Conservation (phyloP, 2,113 vertebrate species). For the Prolemur simus region DNA sequence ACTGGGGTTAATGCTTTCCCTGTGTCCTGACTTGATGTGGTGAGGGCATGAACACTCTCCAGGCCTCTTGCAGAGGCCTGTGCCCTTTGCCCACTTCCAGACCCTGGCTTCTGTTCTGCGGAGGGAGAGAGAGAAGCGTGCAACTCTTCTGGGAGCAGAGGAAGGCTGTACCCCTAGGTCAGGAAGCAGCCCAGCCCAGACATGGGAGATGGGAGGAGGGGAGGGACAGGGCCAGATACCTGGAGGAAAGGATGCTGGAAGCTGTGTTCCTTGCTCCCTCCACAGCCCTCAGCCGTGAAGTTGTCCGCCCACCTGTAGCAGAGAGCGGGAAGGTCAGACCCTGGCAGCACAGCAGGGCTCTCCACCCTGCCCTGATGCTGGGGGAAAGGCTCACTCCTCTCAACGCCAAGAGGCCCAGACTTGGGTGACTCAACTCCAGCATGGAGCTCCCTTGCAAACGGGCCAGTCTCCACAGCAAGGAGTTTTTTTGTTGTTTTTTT, state of each 20-base stretch:
- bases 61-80: not conserved
- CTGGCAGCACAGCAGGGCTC: fast-evolving
- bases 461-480: not conserved
- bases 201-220: too few species aligned
- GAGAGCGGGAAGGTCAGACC: slow-evolving; percentile 40
- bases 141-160: not conserved
- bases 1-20: not conserved
- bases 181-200: not conserved
- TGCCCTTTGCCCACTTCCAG: not conserved
- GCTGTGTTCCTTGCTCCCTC: slow-evolving; percentile 76
- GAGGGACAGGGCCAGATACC: slow-evolving; percentile 79
- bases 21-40: fast-evolving
- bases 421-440: fast-evolving
- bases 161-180: not conserved
- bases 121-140: not conserved
- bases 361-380: fast-evolving
- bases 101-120: not conserved
- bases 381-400: fast-evolving
- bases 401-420: not conserved
- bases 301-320: slow-evolving; percentile 92
- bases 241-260: slow-evolving; percentile 95
- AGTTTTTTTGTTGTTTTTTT: not conserved
- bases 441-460: not conserved
- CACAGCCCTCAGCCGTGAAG: slow-evolving; percentile 87
- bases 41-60: not conserved